Evolutionary conservation across 2,888 invertebrate genomes (phyloP), one percentile per base, ranked within the genome.

Genomic region (Dorcus parallelipipedus): DNA sequence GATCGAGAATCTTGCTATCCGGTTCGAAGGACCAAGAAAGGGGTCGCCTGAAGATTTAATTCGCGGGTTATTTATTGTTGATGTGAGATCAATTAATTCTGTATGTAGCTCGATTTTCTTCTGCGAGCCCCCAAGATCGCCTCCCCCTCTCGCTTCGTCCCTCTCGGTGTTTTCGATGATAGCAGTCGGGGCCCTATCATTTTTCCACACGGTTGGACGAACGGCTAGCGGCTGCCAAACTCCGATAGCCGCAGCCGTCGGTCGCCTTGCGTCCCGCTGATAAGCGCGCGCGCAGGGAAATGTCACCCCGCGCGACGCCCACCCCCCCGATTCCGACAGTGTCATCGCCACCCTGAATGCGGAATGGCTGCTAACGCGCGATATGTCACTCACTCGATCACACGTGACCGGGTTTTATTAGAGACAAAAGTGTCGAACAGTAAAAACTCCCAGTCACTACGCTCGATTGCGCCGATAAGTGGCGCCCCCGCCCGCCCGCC

Each of bases 171-270:
- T 20, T 41, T 41, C 26, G 54, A 40, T 52, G 63, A 63, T 63
- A 63, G 59, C 60, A 58, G 60, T 58, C 58, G 42, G 69, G 42
- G 69, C 75, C 76, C 81, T 82, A 82, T 82, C 82, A 80, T 82
- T 82, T 82, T 82, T 82, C 82, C 82, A 80, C 82, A 82, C 80
- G 81, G 78, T 75, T 79, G 78, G 73, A 74, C 76, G 76, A 73
- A 76, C 71, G 66, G 67, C 66, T 67, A 67, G 66, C 69, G 66
- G 72, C 70, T 76, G 76, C 75, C 75, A 69, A 76, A 75, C 67
- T 69, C 67, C 70, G 77, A 77, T 77, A 77, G 74, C 73, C 71
- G 74, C 76, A 79, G 79, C 79, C 80, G 80, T 70, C 71, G 74
- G 76, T 71, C 76, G 74, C 74, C 76, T 75, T 76, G 76, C 72